A percentile compares a stretch with the other conserved stretches of the same genome.
phyloP scores from a whole-genome alignment of 1,140 invertebrate genomes.

The Microplitis demolitor region DNA sequence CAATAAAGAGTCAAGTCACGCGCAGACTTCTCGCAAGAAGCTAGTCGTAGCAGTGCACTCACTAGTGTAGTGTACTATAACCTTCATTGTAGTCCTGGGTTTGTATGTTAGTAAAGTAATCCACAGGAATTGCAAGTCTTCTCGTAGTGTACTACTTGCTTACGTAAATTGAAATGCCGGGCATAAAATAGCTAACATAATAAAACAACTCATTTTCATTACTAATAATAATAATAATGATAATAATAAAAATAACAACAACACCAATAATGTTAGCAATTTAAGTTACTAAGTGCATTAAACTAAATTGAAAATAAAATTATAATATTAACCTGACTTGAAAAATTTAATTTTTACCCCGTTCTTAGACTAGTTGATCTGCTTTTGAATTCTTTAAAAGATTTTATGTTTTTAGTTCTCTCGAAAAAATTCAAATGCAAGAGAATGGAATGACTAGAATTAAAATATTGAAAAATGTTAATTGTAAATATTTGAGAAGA shows the following conservation, averaged over 20 bases:
- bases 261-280: not conserved
- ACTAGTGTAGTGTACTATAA: not conserved
- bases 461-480: too few relatives aligned
- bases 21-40: conserved; percentile 14
- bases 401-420: too few relatives aligned
- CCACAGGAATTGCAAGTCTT: conserved; percentile 21
- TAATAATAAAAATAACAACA: not conserved
- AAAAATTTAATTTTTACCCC: too few relatives aligned
- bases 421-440: too few relatives aligned
- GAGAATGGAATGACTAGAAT: too few relatives aligned
- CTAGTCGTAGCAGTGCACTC: not conserved
- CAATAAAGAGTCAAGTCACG: conserved; percentile 32
- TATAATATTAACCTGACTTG: too few relatives aligned
- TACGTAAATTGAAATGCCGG: conserved; percentile 26
- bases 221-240: not conserved
- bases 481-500: too few relatives aligned
- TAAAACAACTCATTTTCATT: conserved; percentile 3
- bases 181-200: conserved; percentile 15
- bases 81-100: conserved; percentile 11
- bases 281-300: too few relatives aligned
- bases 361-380: too few relatives aligned
- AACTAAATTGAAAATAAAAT: too few relatives aligned
- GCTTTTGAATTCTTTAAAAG: too few relatives aligned
- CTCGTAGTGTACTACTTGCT: not conserved
- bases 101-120: conserved; percentile 9